Percentiles rank a stretch among this genome's conserved stretches.
phyloP scores from a whole-genome alignment of 2,113 vertebrate genomes.

The Trogon melanurus region DNA sequence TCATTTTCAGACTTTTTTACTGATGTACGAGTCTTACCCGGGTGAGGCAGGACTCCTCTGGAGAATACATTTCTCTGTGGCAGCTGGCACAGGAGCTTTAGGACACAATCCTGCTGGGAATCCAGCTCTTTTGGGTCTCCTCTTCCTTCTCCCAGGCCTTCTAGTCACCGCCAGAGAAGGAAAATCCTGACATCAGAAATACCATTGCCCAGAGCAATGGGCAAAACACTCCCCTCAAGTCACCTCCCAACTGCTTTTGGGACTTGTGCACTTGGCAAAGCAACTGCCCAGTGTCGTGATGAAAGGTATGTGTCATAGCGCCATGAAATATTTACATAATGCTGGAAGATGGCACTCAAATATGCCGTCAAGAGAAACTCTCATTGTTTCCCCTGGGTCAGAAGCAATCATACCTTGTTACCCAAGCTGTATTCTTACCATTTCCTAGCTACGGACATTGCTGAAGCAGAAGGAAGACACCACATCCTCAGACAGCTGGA shows the following conservation, averaged over 20 bases:
- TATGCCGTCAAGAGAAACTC: not conserved
- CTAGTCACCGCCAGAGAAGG: not conserved
- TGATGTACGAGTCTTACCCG: not conserved
- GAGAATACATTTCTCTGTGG: not conserved
- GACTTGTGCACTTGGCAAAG: not conserved
- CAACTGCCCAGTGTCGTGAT: not conserved
- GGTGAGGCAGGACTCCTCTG: not conserved
- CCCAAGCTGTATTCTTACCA: not conserved
- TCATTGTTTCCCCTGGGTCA: not conserved
- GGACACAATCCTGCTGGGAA: not conserved
- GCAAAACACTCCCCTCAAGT: not conserved
- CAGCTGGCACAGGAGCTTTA: not conserved
- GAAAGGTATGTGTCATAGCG: rapidly evolving
- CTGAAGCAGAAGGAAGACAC: conserved; percentile 2
- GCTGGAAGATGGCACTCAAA: not conserved
- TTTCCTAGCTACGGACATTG: not conserved
- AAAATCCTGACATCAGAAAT: not conserved
- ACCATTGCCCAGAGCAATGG: not conserved
- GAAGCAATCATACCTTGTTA: not conserved
- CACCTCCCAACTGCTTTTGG: not conserved
- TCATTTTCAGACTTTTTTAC: not conserved
- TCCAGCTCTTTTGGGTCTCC: not conserved
- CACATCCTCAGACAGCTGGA: not conserved
- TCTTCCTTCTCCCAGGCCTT: not conserved
- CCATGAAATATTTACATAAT: not conserved